Base-by-base conservation (phyloP, 2,113 vertebrate species). In the Scytalopus superciliaris region DNA sequence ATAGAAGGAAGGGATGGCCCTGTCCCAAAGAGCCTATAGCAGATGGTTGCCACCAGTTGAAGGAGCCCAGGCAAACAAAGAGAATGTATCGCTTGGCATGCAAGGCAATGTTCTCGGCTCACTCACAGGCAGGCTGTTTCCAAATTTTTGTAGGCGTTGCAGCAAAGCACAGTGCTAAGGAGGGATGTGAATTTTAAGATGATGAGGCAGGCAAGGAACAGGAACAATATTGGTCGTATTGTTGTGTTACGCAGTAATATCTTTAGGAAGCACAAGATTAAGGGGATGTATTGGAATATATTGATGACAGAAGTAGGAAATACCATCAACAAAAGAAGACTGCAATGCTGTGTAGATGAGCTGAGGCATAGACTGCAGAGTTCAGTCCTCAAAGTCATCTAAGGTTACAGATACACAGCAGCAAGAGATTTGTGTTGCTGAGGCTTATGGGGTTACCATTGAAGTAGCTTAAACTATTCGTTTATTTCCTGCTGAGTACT, bases 131-230 rank as follows among this genome's bases (percentile, higher is more conserved):
- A 94, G 76, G 70, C 19, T 67, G 80, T 90, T 93, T 89, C 80
- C 80, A 94, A 87, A 84, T 91, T 87, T 86, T 84, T 89, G 93
- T 75, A 77, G 95, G 93, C 73, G 44, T 72, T 93, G 91, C 94
- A 96, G 93, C 89, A 96, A 89, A 94, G 85, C 45, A 50, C 57
- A 10, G 37, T 9, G 56, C 50, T 84, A 93, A 92, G 83, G 63
- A 92, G 76, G 37, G 56, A 93, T 78, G 35, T 81, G 86, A 95
- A 84, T 97, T 89, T 84, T 72, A 81, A 75, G 69, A 67, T 12
- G 39, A 37, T 56, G 50, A 78, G 18, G 69, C 60, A 89, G 76
- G 60, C 40, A 89, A 81, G 64, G 56, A 89, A 89, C 23, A 59
- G 68, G 67, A 77, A 56, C 55, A 63, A 42, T 17, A 70, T 79